Evolutionary conservation across 2,888 invertebrate genomes (phyloP), one percentile per base, ranked within the genome.

Genomic region (Gastrophysa polygoni): DNA sequence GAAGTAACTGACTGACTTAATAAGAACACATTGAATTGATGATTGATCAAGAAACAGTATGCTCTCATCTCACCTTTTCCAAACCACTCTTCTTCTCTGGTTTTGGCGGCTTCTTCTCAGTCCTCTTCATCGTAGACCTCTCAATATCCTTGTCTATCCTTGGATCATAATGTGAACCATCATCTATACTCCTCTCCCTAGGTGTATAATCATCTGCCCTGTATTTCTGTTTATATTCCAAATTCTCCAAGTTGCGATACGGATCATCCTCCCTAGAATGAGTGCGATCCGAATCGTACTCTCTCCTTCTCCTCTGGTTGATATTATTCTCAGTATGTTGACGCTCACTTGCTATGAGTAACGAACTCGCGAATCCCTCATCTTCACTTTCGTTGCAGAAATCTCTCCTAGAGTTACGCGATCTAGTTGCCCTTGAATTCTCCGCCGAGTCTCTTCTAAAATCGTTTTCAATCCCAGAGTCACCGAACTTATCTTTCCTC

Each of bases 401-500:
- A 43, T 78, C 76, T 2, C 74, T 69, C 29, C 73, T 71, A n/a
- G 70, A 68, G 47, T 74, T 74, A 7, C 71, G 64, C 6, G 68
- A 66, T 21, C 72, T 66, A 11, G 69, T 51, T 1, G 66, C 70
- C 62, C 59, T 80, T 76, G 66, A 83, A 77, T 73, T 83, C 77
- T 78, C 83, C 70, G 82, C 83, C 0, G 90, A 90, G 72, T 91
- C 91, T 66, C 91, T 86, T 55, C 91, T 85, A 73, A 73, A 70
- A 78, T 92, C 92, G 70, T 92, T 91, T 75, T 92, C 92, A 67
- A 92, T 92, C 0, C 92, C 92, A 0, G 92, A 92, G 81, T 92
- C 92, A 1, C 88, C 89, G 55, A 89, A 82, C 57, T 88, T 84
- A 73, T 87, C 89, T 69, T 69, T 70, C 48, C 84, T 77, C 61